Percentiles rank a stretch among this genome's conserved stretches.
These are phyloP conservation scores for Macropus fuliginosus DNA, from an alignment of 2,797 vertebrate species.

Conservation along the genomic window DNA sequence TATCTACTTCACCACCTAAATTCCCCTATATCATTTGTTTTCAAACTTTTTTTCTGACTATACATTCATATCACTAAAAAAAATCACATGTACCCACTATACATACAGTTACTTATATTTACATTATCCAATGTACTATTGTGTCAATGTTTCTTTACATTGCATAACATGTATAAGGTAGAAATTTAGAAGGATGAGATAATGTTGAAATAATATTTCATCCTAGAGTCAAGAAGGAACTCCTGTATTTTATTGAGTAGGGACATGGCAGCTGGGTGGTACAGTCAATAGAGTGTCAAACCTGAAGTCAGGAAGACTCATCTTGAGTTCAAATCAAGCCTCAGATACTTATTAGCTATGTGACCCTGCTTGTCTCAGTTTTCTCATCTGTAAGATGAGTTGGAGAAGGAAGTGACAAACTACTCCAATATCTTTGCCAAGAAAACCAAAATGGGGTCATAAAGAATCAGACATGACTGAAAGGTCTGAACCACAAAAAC, in stretches of 20 bases:
- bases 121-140: background rate
- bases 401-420: background rate
- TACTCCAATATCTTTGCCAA: background rate
- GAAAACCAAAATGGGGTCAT: background rate
- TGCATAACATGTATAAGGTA: background rate
- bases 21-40: background rate
- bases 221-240: background rate
- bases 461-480: background rate
- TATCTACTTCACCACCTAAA: background rate
- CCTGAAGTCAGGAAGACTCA: background rate
- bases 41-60: background rate
- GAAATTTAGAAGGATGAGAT: background rate
- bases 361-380: background rate
- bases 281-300: background rate
- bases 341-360: background rate
- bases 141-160: background rate
- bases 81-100: background rate
- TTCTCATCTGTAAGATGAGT: background rate
- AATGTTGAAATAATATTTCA: background rate
- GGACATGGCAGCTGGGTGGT: background rate
- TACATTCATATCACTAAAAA: background rate
- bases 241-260: background rate
- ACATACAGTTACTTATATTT: background rate
- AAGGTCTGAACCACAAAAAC: background rate
- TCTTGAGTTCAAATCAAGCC: background rate